Percentiles rank a stretch among this genome's conserved stretches.
Evolutionary conservation across 1,140 invertebrate genomes (phyloP).

Genomic region (Chironomus striatipennis): DNA sequence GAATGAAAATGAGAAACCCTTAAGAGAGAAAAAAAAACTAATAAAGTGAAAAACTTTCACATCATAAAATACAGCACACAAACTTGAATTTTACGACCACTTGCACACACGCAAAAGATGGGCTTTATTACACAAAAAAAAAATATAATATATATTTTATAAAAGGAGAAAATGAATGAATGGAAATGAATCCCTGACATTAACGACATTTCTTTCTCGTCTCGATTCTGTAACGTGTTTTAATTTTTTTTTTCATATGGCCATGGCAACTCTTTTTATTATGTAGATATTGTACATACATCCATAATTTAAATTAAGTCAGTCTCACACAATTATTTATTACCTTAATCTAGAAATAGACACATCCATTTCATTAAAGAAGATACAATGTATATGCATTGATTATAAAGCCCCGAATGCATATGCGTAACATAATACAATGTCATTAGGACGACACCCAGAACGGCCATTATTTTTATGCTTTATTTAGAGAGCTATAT

Average conservation of each 20-base stretch:
- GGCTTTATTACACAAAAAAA: too few species aligned
- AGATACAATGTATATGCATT: neutral
- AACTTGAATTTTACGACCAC: slow-evolving; percentile 17
- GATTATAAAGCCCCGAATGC: too few species aligned
- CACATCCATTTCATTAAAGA: neutral
- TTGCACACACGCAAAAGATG: neutral
- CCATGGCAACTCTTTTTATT: too few species aligned
- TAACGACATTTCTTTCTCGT: neutral
- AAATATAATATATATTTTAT: neutral
- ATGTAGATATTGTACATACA: too few species aligned
- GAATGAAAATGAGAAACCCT: too few species aligned
- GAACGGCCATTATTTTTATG: slow-evolving; percentile 1
- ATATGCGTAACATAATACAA: neutral
- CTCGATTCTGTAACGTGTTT: slow-evolving; percentile 24
- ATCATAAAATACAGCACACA: slow-evolving; percentile 24
- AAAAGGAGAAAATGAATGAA: slow-evolving; percentile 27
- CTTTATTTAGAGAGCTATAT: neutral
- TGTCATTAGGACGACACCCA: neutral
- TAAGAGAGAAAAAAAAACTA: neutral
- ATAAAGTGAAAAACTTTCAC: slow-evolving; percentile 25
- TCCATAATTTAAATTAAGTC: neutral
- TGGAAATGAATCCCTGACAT: neutral
- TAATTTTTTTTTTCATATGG: slow-evolving; percentile 23
- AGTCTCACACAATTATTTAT: neutral
- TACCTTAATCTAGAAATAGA: neutral